phyloP scores from a whole-genome alignment of 2,797 vertebrate genomes.

The Chaetodon trifasciatus region DNA sequence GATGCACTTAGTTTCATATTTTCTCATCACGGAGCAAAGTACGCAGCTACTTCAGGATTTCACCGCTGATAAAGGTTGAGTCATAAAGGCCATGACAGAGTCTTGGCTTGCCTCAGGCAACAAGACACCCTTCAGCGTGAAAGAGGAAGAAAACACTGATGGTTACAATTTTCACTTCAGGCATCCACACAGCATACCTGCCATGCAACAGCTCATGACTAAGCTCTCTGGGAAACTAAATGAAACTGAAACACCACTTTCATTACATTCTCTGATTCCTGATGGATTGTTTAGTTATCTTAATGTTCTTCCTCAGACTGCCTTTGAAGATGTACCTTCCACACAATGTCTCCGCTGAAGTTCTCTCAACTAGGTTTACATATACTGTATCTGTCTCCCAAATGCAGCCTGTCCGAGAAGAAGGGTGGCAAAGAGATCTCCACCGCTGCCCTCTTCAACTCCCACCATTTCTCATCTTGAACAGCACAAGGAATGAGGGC shows the following conservation, averaged over 20 bases:
- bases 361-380: constrained; percentile 58
- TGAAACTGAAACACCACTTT: constrained; percentile 59
- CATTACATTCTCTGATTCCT: constrained; percentile 75
- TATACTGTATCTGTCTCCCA: constrained; percentile 36
- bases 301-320: constrained; percentile 42
- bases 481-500: constrained; percentile 37
- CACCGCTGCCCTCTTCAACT: constrained; percentile 51
- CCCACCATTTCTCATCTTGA: constrained; percentile 45
- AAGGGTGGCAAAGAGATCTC: constrained; percentile 55
- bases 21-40: constrained; percentile 56
- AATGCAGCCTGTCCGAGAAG: constrained; percentile 33
- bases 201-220: constrained; percentile 44
- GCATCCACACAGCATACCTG: constrained; percentile 56
- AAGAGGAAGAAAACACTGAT: constrained; percentile 51
- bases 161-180: constrained; percentile 71
- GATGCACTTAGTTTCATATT: constrained; percentile 54
- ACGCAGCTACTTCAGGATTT: constrained; percentile 38
- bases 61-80: constrained; percentile 58
- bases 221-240: constrained; percentile 60
- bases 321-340: constrained; percentile 67
- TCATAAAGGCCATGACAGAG: constrained; percentile 54
- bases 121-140: constrained; percentile 55
- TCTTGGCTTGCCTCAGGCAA: constrained; percentile 63
- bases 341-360: constrained; percentile 44
- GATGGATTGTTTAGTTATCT: constrained; percentile 75